Conservation (phyloP, 2,888 invertebrate species). For the Ennomos quercinarius region DNA sequence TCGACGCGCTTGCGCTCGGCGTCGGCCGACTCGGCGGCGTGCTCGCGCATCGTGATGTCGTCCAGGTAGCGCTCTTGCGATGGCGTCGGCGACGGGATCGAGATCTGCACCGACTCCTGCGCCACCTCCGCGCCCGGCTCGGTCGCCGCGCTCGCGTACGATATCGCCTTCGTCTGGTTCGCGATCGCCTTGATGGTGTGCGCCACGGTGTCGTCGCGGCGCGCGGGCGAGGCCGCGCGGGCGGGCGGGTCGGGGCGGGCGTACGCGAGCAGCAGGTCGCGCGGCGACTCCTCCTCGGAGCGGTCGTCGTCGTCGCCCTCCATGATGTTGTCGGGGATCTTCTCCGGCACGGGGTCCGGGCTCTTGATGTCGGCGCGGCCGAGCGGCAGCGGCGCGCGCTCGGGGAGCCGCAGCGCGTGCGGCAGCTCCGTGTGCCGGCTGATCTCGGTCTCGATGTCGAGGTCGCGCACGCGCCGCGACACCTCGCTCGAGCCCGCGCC, state of each 20-base stretch:
- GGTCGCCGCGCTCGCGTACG: conserved; percentile 61
- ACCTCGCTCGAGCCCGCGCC: conserved; percentile 56
- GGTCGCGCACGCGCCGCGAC: conserved; percentile 49
- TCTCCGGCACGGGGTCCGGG: conserved; percentile 80
- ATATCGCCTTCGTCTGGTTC: conserved; percentile 83
- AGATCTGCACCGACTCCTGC: conserved; percentile 88
- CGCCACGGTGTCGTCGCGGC: conserved; percentile 40
- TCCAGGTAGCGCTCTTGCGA: conserved; percentile 87
- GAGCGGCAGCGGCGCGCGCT: conserved; percentile 70
- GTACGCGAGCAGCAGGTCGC: conserved; percentile 68
- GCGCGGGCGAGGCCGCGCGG: conserved; percentile 53
- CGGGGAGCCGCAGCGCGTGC: conserved; percentile 69
- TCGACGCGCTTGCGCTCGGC: conserved; percentile 86
- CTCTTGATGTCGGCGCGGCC: conserved; percentile 81
- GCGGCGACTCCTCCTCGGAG: conserved; percentile 66
- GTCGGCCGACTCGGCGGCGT: conserved; percentile 80
- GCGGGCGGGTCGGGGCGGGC: conserved; percentile 51
- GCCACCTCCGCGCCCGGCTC: conserved; percentile 85
- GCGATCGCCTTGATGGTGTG: conserved; percentile 83
- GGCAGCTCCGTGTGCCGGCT: conserved; percentile 81
- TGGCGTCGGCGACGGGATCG: conserved; percentile 88
- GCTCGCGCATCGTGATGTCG: conserved; percentile 86
- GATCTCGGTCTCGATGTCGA: conserved; percentile 81
- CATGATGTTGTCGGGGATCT: conserved; percentile 81
- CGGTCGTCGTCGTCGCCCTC: conserved; percentile 80